These are phyloP conservation scores for Drosophila subpulchrella DNA, from an alignment of 1,140 invertebrate genomes.

Conservation along the genomic window DNA sequence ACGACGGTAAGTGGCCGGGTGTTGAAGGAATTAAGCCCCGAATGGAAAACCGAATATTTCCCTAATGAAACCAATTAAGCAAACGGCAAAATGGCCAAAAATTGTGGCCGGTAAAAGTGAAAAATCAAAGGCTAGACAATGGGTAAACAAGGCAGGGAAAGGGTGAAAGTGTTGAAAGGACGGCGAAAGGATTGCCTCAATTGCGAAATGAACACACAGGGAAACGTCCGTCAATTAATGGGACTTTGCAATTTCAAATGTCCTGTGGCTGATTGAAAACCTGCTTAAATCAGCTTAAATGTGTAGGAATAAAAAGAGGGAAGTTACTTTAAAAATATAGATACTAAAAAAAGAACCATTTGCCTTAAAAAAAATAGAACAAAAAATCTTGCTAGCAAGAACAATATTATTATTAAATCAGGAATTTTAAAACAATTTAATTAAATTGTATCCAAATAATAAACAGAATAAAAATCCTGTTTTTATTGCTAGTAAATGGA, in stretches of 20 bases:
- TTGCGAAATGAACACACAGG: conserved; percentile 58
- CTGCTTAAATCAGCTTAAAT: conserved; percentile 5
- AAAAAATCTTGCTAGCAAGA: too few species aligned
- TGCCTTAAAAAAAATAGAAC: too few species aligned
- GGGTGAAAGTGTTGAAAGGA: conserved; percentile 15
- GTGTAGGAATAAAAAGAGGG: neutral
- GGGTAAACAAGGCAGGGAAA: conserved; percentile 57
- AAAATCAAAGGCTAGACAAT: conserved; percentile 79
- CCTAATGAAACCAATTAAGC: conserved; percentile 78
- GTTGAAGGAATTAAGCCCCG: conserved; percentile 1
- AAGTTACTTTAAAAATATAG: neutral
- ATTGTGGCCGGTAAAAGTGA: conserved; percentile 56
- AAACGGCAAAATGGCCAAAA: conserved; percentile 58
- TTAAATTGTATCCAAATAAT: neutral
- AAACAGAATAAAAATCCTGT: conserved; percentile 1
- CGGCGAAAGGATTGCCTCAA: conserved; percentile 51
- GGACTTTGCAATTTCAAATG: conserved; percentile 40
- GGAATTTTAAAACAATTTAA: neutral
- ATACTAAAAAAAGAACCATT: too few species aligned
- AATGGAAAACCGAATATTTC: conserved; percentile 31
- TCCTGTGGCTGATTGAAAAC: conserved; percentile 20
- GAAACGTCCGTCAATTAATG: conserved; percentile 19
- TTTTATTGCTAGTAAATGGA: conserved; percentile 24
- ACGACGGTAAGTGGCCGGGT: conserved; percentile 60
- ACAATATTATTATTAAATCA: too few species aligned